phyloP scores from a whole-genome alignment of 2,113 vertebrate species.

The Natator depressus region DNA sequence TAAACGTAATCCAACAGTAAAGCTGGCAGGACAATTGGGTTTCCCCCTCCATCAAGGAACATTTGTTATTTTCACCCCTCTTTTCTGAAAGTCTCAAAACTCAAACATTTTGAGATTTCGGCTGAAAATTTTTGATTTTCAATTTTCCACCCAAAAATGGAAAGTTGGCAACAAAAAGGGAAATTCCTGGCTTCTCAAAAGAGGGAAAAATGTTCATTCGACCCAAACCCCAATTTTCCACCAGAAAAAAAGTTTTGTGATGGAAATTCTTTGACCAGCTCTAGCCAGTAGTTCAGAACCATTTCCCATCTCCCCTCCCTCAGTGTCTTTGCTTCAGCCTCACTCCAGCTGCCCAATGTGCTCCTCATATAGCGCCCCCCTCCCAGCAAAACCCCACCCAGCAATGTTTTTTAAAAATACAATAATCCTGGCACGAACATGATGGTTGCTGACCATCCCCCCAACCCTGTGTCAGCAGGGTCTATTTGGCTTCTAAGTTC shows the following conservation, averaged over 20 bases:
- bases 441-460: not conserved
- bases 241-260: not conserved
- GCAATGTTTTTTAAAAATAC: not conserved
- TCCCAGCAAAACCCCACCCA: not conserved
- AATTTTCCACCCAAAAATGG: not conserved
- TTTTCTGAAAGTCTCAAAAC: not conserved
- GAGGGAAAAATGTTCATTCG: not conserved
- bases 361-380: not conserved
- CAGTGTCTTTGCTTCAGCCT: not conserved
- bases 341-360: not conserved
- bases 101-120: not conserved
- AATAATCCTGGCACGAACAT: not conserved
- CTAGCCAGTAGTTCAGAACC: not conserved
- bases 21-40: not conserved
- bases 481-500: not conserved
- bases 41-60: not conserved
- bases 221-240: not conserved
- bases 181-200: too few relatives aligned
- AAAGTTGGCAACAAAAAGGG: not conserved
- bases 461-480: not conserved
- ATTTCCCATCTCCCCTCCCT: not conserved
- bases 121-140: not conserved
- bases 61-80: too few relatives aligned
- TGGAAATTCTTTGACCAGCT: not conserved
- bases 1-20: not conserved